phyloP scores from a whole-genome alignment of 2,797 vertebrate genomes.

The Philypnodon macrostomus region DNA sequence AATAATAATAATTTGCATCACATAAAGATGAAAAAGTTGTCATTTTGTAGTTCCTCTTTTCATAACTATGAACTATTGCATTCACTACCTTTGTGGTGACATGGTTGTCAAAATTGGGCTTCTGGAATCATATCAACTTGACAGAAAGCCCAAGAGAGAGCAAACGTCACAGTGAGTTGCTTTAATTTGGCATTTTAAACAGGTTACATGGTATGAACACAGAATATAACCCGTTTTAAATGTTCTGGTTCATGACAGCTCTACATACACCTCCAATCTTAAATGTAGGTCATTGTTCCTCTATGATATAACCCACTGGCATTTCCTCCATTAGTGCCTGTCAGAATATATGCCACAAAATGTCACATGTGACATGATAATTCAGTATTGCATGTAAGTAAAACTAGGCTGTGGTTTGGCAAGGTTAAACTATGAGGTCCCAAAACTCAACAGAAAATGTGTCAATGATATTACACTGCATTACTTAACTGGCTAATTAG shows the following conservation, averaged over 20 bases:
- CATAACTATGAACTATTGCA: too few relatives aligned
- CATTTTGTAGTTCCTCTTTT: too few relatives aligned
- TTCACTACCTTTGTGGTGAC: too few relatives aligned
- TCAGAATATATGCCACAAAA: constrained; percentile 5
- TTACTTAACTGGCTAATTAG: neutral
- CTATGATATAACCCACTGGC: neutral
- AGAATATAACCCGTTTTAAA: too few relatives aligned
- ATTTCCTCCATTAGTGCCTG: constrained; percentile 1
- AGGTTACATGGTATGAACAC: neutral
- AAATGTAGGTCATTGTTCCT: constrained; percentile 4
- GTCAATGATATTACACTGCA: neutral
- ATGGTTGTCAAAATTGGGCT: too few relatives aligned
- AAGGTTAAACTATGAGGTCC: neutral
- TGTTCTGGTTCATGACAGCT: constrained; percentile 2
- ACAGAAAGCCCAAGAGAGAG: too few relatives aligned
- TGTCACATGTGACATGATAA: neutral
- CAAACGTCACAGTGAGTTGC: too few relatives aligned
- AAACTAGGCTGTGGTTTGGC: neutral
- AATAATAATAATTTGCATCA: too few relatives aligned
- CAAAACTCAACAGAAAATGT: neutral
- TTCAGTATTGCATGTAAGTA: neutral
- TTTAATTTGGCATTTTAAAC: constrained; percentile 1
- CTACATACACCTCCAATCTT: neutral
- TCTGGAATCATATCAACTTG: too few relatives aligned
- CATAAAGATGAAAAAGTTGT: too few relatives aligned